Conservation (phyloP, 2,888 invertebrate species). For the Drosophila greeni region DNA sequence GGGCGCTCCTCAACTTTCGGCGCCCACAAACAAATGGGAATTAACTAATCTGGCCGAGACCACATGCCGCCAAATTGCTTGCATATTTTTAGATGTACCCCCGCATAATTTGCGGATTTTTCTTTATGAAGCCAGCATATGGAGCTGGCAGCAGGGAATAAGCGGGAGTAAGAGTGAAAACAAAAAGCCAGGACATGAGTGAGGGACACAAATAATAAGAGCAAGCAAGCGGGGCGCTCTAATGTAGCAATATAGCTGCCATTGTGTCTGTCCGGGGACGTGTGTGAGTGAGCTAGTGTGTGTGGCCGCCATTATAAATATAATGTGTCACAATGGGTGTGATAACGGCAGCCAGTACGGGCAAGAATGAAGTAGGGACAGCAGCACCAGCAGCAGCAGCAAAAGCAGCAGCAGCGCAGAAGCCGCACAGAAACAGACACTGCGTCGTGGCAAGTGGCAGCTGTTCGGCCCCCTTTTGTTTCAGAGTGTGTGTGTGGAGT, state of each 20-base stretch:
- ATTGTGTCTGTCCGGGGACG: slow-evolving; percentile 38
- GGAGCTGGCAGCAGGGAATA: slow-evolving; percentile 37
- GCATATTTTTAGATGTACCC: slow-evolving; percentile 59
- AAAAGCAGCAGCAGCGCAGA: neutral
- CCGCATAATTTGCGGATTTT: slow-evolving; percentile 69
- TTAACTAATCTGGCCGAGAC: slow-evolving; percentile 50
- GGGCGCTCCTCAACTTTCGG: slow-evolving; percentile 18
- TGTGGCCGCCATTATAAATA: slow-evolving; percentile 65
- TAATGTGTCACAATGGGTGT: slow-evolving; percentile 71
- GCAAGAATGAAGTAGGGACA: slow-evolving; percentile 49
- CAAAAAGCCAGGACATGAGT: slow-evolving; percentile 45
- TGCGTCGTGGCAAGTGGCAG: slow-evolving; percentile 52
- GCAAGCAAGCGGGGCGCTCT: slow-evolving; percentile 36
- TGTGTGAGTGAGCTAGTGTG: slow-evolving; percentile 17
- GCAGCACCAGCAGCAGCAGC: slow-evolving; percentile 5
- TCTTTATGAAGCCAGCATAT: slow-evolving; percentile 63
- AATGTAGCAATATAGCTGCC: slow-evolving; percentile 53
- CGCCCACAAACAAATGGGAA: slow-evolving; percentile 17
- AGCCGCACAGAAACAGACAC: slow-evolving; percentile 43
- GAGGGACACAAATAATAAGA: slow-evolving; percentile 57
- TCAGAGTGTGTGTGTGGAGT: slow-evolving; percentile 20
- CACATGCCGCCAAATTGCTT: slow-evolving; percentile 56
- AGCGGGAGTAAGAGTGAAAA: slow-evolving; percentile 28
- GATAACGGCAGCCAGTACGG: slow-evolving; percentile 58
- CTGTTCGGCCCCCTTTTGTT: slow-evolving; percentile 10